Base-by-base conservation (phyloP, 2,113 vertebrate genomes). In the Corythaeola cristata region DNA sequence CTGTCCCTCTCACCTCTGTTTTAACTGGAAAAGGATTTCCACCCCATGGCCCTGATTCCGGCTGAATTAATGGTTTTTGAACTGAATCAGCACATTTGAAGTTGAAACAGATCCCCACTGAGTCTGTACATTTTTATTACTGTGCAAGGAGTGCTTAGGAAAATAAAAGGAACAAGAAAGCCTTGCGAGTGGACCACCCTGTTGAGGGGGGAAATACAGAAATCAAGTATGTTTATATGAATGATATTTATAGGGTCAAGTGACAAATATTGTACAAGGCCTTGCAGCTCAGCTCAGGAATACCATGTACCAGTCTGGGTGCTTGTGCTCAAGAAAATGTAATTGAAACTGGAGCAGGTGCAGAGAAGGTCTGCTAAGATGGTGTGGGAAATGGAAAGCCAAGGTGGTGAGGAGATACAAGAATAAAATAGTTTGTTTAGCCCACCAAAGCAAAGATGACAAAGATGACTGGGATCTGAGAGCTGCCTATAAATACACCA, bases 121-220 rank as follows among this genome's bases (percentile, higher is more conserved):
- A 96, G 89, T 91, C 97, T 95, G 86, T 95, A 96, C 96, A 96
- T 96, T 97, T 97, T 96, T 96, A 97, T 97, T 97, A 97, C 91
- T 85, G 84, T 9, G 72, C 90, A 93, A 97, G 93, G 96, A 95
- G 93, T 96, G 92, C 86, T 94, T 95, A 97, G 84, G 81, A 97
- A 97, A 96, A 96, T 95, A 97, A 95, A 96, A 91, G 80, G 83
- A 97, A 96, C 7, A 62, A 95, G 93, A 96, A 93, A 97, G 37
- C 69, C 93, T 76, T 85, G 75, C 93, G 90, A 95, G 73, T 85
- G 67, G 96, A 97, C 93, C 94, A 97, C 95, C 93, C 91, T 93
- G 94, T 86, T 82, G 93, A 93, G 92, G 95, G 55, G 88, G 71
- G 74, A 94, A 90, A 93, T 73, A 87, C 1, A 94, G 90, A 77